Evolutionary conservation across 2,888 invertebrate genomes (phyloP).

Genomic region (Zygothrica quintamaculata): DNA sequence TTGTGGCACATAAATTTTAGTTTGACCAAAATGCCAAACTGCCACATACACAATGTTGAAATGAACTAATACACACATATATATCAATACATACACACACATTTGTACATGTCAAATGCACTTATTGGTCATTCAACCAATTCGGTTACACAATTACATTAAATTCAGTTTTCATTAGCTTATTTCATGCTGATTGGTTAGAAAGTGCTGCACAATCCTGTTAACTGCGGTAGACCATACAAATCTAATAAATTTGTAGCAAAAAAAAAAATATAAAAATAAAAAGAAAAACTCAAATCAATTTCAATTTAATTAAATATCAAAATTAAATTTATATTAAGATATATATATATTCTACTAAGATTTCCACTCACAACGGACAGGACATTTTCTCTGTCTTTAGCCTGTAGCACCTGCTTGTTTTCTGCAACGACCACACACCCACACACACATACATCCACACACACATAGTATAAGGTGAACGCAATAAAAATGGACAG

Average conservation of each 20-base stretch:
- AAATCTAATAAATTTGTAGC: not conserved
- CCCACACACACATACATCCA: constrained; percentile 1
- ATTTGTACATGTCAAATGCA: constrained; percentile 58
- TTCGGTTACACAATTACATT: constrained; percentile 71
- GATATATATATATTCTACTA: not conserved
- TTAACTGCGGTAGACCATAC: constrained; percentile 25
- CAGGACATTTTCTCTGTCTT: not conserved
- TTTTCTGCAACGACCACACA: constrained; percentile 3
- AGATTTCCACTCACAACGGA: not conserved
- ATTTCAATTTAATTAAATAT: constrained; percentile 20
- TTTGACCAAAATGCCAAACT: constrained; percentile 55
- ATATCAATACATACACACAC: constrained; percentile 2
- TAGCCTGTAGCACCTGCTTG: not conserved
- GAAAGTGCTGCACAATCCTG: constrained; percentile 26
- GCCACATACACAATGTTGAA: constrained; percentile 27
- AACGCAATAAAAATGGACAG: constrained; percentile 22
- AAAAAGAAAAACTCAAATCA: not conserved
- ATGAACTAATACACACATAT: constrained; percentile 19
- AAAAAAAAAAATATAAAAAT: not conserved
- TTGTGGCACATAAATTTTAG: constrained; percentile 62
- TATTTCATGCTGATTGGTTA: constrained; percentile 65
- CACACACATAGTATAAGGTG: no score
- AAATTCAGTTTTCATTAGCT: constrained; percentile 75
- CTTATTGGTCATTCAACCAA: constrained; percentile 78
- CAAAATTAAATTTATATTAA: constrained; percentile 2